Percentiles rank a stretch among this genome's conserved stretches.
Evolutionary conservation across 2,797 vertebrate species (phyloP).

Genomic region (Amniataba percoides): DNA sequence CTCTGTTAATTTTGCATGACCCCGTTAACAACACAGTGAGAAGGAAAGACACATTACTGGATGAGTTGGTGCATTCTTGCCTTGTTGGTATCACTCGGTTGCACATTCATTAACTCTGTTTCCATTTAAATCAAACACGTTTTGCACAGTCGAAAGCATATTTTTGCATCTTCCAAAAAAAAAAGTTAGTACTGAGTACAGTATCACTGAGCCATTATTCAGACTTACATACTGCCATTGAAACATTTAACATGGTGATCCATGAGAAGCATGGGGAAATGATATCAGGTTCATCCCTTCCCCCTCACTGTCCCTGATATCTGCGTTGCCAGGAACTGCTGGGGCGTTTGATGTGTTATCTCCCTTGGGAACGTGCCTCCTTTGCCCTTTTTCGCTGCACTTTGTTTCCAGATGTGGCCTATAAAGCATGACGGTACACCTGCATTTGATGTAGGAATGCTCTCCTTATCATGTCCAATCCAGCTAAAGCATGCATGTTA

Average conservation of each 20-base stretch:
- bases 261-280: slow-evolving; percentile 74
- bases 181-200: slow-evolving; percentile 25
- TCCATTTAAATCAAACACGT: slow-evolving; percentile 45
- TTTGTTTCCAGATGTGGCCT: slow-evolving; percentile 62
- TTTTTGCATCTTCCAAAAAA: slow-evolving; percentile 44
- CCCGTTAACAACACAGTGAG: slow-evolving; percentile 53
- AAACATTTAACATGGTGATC: slow-evolving; percentile 79
- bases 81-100: slow-evolving; percentile 59
- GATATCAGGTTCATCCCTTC: slow-evolving; percentile 76
- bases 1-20: slow-evolving; percentile 78
- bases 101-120: slow-evolving; percentile 54
- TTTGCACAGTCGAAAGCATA: slow-evolving; percentile 18
- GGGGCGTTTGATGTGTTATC: slow-evolving; percentile 61
- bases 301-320: slow-evolving; percentile 78
- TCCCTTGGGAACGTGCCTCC: slow-evolving; percentile 45
- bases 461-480: slow-evolving; percentile 34
- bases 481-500: slow-evolving; percentile 66
- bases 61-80: slow-evolving; percentile 47
- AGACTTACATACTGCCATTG: slow-evolving; percentile 65
- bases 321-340: slow-evolving; percentile 58
- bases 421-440: slow-evolving; percentile 60
- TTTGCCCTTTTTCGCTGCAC: slow-evolving; percentile 44
- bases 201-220: slow-evolving; percentile 46
- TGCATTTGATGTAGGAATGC: slow-evolving; percentile 64
- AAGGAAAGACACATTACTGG: slow-evolving; percentile 63